phyloP scores from a whole-genome alignment of 2,113 vertebrate species.

The Halichoeres trimaculatus region DNA sequence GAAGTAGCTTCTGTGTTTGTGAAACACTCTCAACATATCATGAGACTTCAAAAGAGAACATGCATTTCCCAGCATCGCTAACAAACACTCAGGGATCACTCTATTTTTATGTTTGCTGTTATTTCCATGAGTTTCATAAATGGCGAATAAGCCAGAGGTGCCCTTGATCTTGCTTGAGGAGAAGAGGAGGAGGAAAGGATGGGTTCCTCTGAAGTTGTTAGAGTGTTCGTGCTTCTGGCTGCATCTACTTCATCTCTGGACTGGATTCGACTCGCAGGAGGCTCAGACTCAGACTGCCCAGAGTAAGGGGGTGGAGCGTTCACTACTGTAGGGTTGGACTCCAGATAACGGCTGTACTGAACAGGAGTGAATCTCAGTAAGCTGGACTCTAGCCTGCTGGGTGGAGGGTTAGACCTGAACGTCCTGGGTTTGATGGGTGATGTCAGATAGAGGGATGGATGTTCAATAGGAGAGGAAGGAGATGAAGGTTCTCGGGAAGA shows the following conservation, averaged over 20 bases:
- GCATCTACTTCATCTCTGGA: constrained; percentile 50
- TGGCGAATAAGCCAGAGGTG: constrained; percentile 82
- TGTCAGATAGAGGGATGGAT: constrained; percentile 32
- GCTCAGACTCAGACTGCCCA: constrained; percentile 18
- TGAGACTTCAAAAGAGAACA: neutral
- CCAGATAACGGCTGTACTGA: constrained; percentile 78
- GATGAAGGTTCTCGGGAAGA: constrained; percentile 7
- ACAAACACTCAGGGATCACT: constrained; percentile 26
- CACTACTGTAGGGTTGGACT: constrained; percentile 27
- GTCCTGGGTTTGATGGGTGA: constrained; percentile 46
- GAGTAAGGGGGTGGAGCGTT: constrained; percentile 21
- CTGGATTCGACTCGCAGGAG: constrained; percentile 24
- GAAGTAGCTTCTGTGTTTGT: neutral
- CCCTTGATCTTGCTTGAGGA: constrained; percentile 40
- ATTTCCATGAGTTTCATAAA: constrained; percentile 92
- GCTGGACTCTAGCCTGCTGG: constrained; percentile 80
- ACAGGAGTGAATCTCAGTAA: constrained; percentile 79
- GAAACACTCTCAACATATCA: neutral
- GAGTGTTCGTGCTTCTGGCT: constrained; percentile 15
- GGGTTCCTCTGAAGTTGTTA: constrained; percentile 33
- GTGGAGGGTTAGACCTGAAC: constrained; percentile 49
- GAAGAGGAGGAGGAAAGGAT: constrained; percentile 9
- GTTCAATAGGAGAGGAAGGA: constrained; percentile 4
- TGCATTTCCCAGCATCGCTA: neutral
- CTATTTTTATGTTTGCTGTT: constrained; percentile 76